Percentiles rank a stretch among this genome's conserved stretches.
Evolutionary conservation across 2,888 invertebrate species (phyloP).

Genomic region (Phania funesta): DNA sequence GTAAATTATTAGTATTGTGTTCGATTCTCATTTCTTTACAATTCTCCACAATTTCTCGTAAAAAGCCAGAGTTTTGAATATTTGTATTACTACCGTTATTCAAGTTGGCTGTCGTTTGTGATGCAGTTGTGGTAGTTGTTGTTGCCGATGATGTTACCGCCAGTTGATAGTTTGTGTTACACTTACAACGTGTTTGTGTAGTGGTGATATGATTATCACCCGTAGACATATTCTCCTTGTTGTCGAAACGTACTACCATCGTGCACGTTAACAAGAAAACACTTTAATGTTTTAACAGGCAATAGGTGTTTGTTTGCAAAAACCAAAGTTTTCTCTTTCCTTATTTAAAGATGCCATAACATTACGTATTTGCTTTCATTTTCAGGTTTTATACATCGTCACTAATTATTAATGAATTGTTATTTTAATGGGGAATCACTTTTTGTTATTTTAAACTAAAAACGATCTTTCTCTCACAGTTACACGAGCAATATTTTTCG

Average conservation of each 20-base stretch:
- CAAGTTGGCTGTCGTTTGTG: constrained; percentile 16
- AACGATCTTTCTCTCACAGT: constrained; percentile 14
- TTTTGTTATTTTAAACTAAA: constrained; percentile 30
- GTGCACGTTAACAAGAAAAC: background rate
- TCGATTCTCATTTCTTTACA: constrained; percentile 78
- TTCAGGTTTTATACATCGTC: background rate
- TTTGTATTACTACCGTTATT: constrained; percentile 11
- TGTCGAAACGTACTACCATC: constrained; percentile 74
- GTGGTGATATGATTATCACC: constrained; percentile 69
- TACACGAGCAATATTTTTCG: constrained; percentile 17
- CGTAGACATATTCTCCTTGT: constrained; percentile 72
- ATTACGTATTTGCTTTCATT: constrained; percentile 26
- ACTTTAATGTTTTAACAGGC: background rate
- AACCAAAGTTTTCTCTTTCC: background rate
- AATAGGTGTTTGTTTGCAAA: background rate
- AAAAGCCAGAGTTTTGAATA: constrained; percentile 8
- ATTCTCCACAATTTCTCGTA: constrained; percentile 77
- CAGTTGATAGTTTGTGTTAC: constrained; percentile 17
- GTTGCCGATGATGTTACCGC: constrained; percentile 12
- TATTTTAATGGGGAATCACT: constrained; percentile 65
- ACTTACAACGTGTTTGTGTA: constrained; percentile 9
- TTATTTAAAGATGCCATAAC: background rate
- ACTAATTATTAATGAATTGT: constrained; percentile 1
- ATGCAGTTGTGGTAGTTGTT: constrained; percentile 27
- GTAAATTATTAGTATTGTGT: constrained; percentile 74